phyloP scores from a whole-genome alignment of 2,797 vertebrate genomes.

The Coluber constrictor region DNA sequence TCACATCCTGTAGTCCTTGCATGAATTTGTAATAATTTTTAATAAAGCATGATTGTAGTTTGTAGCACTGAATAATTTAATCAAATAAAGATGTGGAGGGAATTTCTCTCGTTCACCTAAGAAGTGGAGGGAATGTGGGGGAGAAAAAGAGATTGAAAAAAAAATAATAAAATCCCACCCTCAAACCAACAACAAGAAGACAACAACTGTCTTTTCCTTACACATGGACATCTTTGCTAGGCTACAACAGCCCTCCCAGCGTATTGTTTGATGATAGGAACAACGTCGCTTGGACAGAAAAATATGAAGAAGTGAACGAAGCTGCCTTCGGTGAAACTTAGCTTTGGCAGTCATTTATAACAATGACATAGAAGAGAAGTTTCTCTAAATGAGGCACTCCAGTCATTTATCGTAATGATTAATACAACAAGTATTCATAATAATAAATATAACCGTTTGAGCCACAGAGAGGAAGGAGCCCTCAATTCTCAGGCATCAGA shows the following conservation, averaged over 20 bases:
- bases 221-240: constrained; percentile 68
- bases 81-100: constrained; percentile 83
- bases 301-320: constrained; percentile 82
- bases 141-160: not conserved
- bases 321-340: constrained; percentile 91
- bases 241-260: constrained; percentile 75
- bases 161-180: not conserved
- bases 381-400: constrained; percentile 99
- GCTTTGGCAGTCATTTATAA: constrained; percentile 97
- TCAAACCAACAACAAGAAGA: constrained; percentile 35
- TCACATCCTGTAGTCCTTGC: constrained; percentile 87
- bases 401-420: constrained; percentile 99
- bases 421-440: constrained; percentile 99
- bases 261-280: constrained; percentile 76
- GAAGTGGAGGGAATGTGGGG: constrained; percentile 45
- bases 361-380: constrained; percentile 97
- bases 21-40: constrained; percentile 98
- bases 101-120: constrained; percentile 77
- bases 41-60: constrained; percentile 99
- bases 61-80: constrained; percentile 99
- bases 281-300: constrained; percentile 78
- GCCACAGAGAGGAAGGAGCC: constrained; percentile 56
- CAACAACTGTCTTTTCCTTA: constrained; percentile 52
- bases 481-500: constrained; percentile 55
- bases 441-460: constrained; percentile 93